phyloP scores from a whole-genome alignment of 2,113 vertebrate species.

The Peromyscus leucopus region DNA sequence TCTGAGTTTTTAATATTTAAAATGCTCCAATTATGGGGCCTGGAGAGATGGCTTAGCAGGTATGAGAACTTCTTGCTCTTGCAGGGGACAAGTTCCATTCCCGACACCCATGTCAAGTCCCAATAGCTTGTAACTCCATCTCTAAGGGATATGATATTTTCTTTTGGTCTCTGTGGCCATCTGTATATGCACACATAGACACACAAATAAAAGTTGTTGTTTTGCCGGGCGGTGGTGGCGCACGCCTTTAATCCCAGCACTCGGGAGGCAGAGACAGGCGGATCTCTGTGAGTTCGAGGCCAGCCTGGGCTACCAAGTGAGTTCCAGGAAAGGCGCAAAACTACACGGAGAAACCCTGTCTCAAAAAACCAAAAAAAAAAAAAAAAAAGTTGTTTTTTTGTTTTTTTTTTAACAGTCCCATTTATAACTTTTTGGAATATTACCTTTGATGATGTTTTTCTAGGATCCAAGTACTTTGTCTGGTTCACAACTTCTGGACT shows the following conservation, averaged over 20 bases:
- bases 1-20: background rate
- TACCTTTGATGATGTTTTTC: conserved; percentile 19
- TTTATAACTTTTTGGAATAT: background rate
- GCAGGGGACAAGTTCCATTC: background rate
- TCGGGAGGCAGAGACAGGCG: too few relatives aligned
- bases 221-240: too few relatives aligned
- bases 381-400: too few relatives aligned
- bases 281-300: too few relatives aligned
- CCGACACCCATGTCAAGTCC: background rate
- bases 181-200: background rate
- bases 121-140: background rate
- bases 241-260: too few relatives aligned
- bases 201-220: background rate
- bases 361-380: too few relatives aligned
- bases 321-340: too few relatives aligned
- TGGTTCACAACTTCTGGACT: background rate
- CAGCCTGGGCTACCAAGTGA: too few relatives aligned
- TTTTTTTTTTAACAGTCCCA: background rate
- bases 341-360: too few relatives aligned
- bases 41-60: background rate
- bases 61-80: background rate
- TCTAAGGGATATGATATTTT: background rate
- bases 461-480: background rate
- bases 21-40: background rate
- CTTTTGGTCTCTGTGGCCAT: too few relatives aligned